Conservation (phyloP, 1,140 invertebrate species). For the Brachionus sp. region DNA sequence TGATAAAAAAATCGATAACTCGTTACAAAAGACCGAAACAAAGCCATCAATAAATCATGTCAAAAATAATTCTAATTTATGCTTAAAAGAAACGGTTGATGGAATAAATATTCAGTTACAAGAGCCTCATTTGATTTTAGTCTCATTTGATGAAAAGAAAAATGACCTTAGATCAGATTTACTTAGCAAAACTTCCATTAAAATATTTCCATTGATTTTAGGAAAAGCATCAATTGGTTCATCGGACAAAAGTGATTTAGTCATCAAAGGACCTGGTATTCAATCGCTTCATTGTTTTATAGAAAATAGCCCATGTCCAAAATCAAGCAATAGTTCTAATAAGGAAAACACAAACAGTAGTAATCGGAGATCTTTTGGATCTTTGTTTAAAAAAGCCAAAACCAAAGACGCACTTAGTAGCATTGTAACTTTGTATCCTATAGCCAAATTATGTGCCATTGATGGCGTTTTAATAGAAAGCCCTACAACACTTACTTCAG, state of each 20-base stretch:
- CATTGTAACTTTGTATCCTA: neutral
- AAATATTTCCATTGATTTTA: slow-evolving; percentile 58
- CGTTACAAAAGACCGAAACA: neutral
- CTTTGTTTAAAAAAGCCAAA: neutral
- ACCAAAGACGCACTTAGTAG: neutral
- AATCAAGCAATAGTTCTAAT: neutral
- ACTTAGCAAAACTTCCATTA: slow-evolving; percentile 57
- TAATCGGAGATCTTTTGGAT: neutral
- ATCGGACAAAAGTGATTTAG: slow-evolving; percentile 68
- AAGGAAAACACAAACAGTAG: neutral
- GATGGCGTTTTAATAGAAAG: slow-evolving; percentile 32
- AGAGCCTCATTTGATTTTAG: slow-evolving; percentile 71
- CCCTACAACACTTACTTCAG: neutral
- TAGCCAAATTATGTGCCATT: slow-evolving; percentile 15
- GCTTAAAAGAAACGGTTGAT: slow-evolving; percentile 63
- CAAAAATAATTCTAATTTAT: neutral
- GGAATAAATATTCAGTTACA: slow-evolving; percentile 75
- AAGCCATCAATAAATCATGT: neutral
- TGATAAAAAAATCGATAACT: neutral
- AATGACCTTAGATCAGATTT: slow-evolving; percentile 63
- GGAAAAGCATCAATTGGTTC: slow-evolving; percentile 71
- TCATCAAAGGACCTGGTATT: slow-evolving; percentile 74
- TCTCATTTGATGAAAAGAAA: slow-evolving; percentile 80
- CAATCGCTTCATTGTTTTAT: slow-evolving; percentile 76
- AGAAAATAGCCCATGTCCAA: slow-evolving; percentile 64